Evolutionary conservation across 2,797 vertebrate genomes (phyloP).

Genomic region (Amblyraja radiata): DNA sequence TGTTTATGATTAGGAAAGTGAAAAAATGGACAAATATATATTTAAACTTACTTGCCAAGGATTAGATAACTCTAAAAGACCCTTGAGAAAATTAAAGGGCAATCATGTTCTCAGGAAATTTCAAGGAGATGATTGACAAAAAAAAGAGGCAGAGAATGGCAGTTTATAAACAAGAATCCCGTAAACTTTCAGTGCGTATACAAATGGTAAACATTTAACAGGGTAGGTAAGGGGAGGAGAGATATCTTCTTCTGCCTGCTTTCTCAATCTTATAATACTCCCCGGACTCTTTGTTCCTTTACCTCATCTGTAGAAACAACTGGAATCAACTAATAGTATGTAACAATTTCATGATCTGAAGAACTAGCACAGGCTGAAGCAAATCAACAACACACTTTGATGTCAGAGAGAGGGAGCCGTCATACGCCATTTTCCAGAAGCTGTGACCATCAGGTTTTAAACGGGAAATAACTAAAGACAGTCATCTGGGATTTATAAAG

Average conservation of each 20-base stretch:
- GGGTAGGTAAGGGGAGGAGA: too few species aligned
- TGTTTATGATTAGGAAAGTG: too few species aligned
- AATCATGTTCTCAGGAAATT: background rate
- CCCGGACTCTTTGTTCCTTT: too few species aligned
- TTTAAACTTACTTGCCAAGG: background rate
- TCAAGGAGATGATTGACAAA: background rate
- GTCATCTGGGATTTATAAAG: background rate
- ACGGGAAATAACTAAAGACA: background rate
- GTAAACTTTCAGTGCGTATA: too few species aligned
- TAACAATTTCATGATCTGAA: background rate
- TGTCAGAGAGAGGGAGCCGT: background rate
- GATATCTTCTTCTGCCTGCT: too few species aligned
- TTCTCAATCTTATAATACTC: too few species aligned
- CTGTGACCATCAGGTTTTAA: background rate
- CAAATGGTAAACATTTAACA: too few species aligned
- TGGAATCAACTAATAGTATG: too few species aligned
- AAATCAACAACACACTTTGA: background rate
- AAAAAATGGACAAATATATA: background rate
- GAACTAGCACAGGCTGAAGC: background rate
- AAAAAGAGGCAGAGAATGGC: too few species aligned
- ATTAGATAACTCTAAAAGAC: background rate
- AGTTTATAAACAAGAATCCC: too few species aligned
- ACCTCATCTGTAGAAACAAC: too few species aligned
- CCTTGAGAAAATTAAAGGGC: background rate
- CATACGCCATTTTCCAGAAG: background rate